phyloP scores from a whole-genome alignment of 2,888 invertebrate species.

The Mythimna vitellina region DNA sequence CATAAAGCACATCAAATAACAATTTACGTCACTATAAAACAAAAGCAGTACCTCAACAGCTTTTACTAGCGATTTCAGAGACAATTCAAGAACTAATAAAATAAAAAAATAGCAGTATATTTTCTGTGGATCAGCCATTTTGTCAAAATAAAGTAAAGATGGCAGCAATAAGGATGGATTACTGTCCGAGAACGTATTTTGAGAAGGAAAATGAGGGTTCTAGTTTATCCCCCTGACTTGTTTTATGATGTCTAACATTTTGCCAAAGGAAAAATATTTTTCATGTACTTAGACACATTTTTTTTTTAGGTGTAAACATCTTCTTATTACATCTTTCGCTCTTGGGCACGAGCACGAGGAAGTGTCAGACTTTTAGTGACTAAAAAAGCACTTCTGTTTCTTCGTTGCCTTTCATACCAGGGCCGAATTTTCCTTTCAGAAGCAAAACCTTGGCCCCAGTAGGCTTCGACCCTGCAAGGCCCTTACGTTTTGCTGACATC shows the following conservation, averaged over 20 bases:
- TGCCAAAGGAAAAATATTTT: not conserved
- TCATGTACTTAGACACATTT: too few species aligned
- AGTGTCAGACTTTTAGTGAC: too few species aligned
- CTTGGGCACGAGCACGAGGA: too few species aligned
- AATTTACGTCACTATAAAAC: conserved; percentile 18
- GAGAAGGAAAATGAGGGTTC: conserved; percentile 16
- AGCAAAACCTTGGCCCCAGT: too few species aligned
- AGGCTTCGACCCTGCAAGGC: too few species aligned
- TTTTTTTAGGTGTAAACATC: too few species aligned
- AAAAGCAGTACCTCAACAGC: not conserved
- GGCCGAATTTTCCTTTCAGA: too few species aligned
- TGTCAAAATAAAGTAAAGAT: conserved; percentile 36
- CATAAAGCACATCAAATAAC: not conserved
- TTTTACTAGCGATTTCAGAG: not conserved
- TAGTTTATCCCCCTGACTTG: not conserved
- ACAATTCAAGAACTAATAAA: conserved; percentile 26
- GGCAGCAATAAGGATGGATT: conserved; percentile 32
- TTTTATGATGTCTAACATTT: not conserved
- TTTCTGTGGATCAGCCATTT: conserved; percentile 24
- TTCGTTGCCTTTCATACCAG: too few species aligned
- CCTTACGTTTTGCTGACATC: too few species aligned
- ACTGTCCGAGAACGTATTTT: conserved; percentile 5
- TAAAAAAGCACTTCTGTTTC: too few species aligned
- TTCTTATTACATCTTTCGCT: too few species aligned
- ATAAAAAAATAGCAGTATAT: conserved; percentile 18